Evolutionary conservation across 2,797 vertebrate genomes (phyloP).

Genomic region (Cheirogaleus major): DNA sequence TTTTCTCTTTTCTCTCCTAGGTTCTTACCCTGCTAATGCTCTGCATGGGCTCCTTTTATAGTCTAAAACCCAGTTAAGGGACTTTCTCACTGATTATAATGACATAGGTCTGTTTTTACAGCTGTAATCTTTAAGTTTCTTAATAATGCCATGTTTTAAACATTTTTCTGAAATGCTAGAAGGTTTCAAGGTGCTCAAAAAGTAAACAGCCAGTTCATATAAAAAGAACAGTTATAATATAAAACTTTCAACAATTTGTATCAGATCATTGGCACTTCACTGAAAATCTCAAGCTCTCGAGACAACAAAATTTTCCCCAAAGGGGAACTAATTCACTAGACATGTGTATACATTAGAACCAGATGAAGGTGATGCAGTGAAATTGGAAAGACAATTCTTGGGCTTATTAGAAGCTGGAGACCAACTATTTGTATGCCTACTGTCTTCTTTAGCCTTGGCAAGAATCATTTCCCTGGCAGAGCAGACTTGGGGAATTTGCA

Average conservation of each 20-base stretch:
- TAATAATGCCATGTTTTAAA: slow-evolving; percentile 76
- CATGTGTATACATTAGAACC: slow-evolving; percentile 71
- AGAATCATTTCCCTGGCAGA: slow-evolving; percentile 62
- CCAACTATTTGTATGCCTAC: slow-evolving; percentile 60
- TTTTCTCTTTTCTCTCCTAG: slow-evolving; percentile 36
- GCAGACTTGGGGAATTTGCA: slow-evolving; percentile 67
- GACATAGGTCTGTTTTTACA: slow-evolving; percentile 77
- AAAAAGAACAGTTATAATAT: slow-evolving; percentile 63
- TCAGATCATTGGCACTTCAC: slow-evolving; percentile 43
- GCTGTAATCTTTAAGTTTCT: slow-evolving; percentile 72
- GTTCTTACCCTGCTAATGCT: slow-evolving; percentile 52
- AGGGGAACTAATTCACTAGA: slow-evolving; percentile 65
- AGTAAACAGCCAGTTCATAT: slow-evolving; percentile 62
- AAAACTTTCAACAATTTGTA: slow-evolving; percentile 74
- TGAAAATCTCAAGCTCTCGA: slow-evolving; percentile 73
- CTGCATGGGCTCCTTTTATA: slow-evolving; percentile 65
- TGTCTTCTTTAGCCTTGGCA: slow-evolving; percentile 55
- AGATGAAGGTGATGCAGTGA: slow-evolving; percentile 67
- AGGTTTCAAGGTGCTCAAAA: slow-evolving; percentile 63
- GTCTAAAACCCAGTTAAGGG: slow-evolving; percentile 65
- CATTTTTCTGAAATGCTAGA: slow-evolving; percentile 72
- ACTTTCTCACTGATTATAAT: slow-evolving; percentile 77
- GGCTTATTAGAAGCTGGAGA: slow-evolving; percentile 53
- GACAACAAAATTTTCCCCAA: slow-evolving; percentile 65
- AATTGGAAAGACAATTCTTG: slow-evolving; percentile 74